Base-by-base conservation (phyloP, 2,797 vertebrate genomes). In the Silurus lanzhouensis region DNA sequence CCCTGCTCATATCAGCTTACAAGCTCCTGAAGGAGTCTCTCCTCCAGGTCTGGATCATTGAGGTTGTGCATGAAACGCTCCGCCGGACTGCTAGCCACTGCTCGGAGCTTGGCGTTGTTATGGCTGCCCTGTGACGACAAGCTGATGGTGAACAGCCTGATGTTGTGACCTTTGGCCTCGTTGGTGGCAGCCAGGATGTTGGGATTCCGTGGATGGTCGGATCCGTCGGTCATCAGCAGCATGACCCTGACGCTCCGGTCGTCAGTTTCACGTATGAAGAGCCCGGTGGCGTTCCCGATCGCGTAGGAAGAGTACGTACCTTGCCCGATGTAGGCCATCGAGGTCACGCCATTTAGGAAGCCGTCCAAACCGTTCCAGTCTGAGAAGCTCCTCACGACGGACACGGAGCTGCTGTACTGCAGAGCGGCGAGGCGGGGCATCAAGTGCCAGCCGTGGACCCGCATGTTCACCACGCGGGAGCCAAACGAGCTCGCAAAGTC, bases 221-320 rank as follows among this genome's bases (percentile, higher is more conserved):
- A 91, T 52, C 96, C 97, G 58, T 98, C 96, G 0, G 96, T 97
- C 96, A 97, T 95, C 84, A 99, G 92, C 91, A 98, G 91, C 2
- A 89, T 94, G 4, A 97, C 95, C 88, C 96, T 94, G 7, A 94
- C 89, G 14, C 93, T 93, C 80, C 91, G 90, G 38, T 87, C 90
- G 8, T 80, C 91, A 4, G 96, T 96, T 93, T 98, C 95, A 25
- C 85, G 90, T 89, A 92, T 89, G 87, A 98, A 93, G 78, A 98
- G 91, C 31, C 93, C 94, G 0, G 97, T 96, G 80, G 94, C 94
- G 61, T 97, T 98, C 89, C 93, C 92, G 89, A 98, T 92, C 82
- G 96, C 96, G 2, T 97, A 97, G 81, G 96, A 96, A 55, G 96
- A 95, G 88, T 96, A 97, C 27, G 97, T 97, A 85, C 97, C 97